A percentile compares a stretch with the other conserved stretches of the same genome.
Evolutionary conservation across 2,113 vertebrate genomes (phyloP).

Genomic region (Bufo gargarizans): DNA sequence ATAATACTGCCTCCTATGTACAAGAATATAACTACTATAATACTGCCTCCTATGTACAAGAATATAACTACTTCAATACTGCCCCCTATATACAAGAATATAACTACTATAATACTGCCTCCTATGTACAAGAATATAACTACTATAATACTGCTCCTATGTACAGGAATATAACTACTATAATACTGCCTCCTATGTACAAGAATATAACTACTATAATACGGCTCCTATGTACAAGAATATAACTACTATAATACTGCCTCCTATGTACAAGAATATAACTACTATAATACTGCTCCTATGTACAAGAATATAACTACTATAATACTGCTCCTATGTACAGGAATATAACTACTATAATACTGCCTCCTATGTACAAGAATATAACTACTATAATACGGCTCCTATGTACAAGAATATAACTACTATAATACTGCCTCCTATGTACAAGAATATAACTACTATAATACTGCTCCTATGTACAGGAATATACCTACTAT

Average conservation of each 20-base stretch:
- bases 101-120: slow-evolving; percentile 12
- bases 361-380: neutral
- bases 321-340: slow-evolving; percentile 4
- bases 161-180: neutral
- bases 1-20: neutral
- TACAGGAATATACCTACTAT: neutral
- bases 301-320: slow-evolving; percentile 8
- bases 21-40: slow-evolving; percentile 3
- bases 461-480: neutral
- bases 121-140: neutral
- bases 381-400: slow-evolving; percentile 12
- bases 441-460: neutral
- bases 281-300: slow-evolving; percentile 1
- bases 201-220: neutral
- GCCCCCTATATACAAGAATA: neutral
- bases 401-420: neutral
- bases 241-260: slow-evolving; percentile 9
- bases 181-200: too few relatives aligned
- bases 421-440: neutral
- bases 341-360: slow-evolving; percentile 6
- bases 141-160: neutral
- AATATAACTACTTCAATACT: slow-evolving; percentile 7
- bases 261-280: slow-evolving; percentile 7
- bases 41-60: neutral
- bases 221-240: neutral